Evolutionary conservation across 2,113 vertebrate species (phyloP).

Genomic region (Clarias batrachus): DNA sequence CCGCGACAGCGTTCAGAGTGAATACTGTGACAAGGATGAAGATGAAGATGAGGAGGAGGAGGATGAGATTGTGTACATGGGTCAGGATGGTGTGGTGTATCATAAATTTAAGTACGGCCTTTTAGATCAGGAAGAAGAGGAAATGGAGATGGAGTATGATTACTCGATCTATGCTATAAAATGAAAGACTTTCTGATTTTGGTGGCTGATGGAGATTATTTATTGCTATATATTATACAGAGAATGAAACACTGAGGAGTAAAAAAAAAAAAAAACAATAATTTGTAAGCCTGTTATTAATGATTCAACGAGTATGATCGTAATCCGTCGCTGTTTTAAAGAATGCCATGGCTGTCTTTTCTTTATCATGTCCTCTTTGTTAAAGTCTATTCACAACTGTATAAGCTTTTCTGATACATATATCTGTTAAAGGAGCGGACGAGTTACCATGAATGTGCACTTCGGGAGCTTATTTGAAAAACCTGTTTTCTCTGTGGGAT

Average conservation of each 20-base stretch:
- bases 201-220: constrained; percentile 20
- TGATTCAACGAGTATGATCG: not conserved
- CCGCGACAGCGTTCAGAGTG: constrained; percentile 71
- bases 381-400: not conserved
- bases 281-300: not conserved
- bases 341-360: not conserved
- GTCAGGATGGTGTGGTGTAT: constrained; percentile 87
- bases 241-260: not conserved
- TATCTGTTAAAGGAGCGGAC: not conserved
- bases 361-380: not conserved
- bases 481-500: not conserved
- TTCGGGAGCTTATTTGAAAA: not conserved
- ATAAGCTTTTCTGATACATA: not conserved
- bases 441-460: not conserved
- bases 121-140: constrained; percentile 80
- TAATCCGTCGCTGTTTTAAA: not conserved
- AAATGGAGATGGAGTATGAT: constrained; percentile 87
- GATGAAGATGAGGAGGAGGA: constrained; percentile 72
- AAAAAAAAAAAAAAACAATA: not conserved
- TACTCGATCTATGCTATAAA: constrained; percentile 85
- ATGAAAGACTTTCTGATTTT: constrained; percentile 52
- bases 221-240: constrained; percentile 18
- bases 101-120: constrained; percentile 87
- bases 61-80: constrained; percentile 92
- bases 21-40: constrained; percentile 74